Evolutionary conservation across 2,888 invertebrate species (phyloP).

Genomic region (Macaria notata): DNA sequence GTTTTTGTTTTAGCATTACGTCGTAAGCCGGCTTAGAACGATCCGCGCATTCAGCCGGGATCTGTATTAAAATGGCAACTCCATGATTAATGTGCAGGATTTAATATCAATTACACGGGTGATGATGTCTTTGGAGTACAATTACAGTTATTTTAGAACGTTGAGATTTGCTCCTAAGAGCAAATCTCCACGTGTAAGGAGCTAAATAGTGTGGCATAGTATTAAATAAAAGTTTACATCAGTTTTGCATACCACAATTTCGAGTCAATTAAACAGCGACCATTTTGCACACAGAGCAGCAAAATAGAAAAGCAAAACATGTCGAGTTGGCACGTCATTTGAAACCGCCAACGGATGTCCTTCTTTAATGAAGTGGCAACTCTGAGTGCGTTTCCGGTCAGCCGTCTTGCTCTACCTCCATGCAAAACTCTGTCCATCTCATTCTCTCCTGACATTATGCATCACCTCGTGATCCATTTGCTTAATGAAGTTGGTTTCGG

Average conservation of each 20-base stretch:
- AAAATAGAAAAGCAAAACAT: slow-evolving; percentile 34
- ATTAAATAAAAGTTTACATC: too few species aligned
- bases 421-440: slow-evolving; percentile 41
- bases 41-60: slow-evolving; percentile 38
- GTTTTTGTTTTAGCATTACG: slow-evolving; percentile 62
- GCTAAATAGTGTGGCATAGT: too few species aligned
- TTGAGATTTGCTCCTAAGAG: too few species aligned
- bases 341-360: slow-evolving; percentile 50
- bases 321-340: slow-evolving; percentile 42
- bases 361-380: slow-evolving; percentile 61
- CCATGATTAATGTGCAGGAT: slow-evolving; percentile 41
- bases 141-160: too few species aligned
- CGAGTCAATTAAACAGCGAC: neutral
- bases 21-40: slow-evolving; percentile 46
- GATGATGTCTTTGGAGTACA: neutral
- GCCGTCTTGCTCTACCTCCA: slow-evolving; percentile 40
- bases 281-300: slow-evolving; percentile 15
- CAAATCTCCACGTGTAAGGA: too few species aligned
- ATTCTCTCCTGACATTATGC: slow-evolving; percentile 16
- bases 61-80: slow-evolving; percentile 49
- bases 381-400: slow-evolving; percentile 46
- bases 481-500: slow-evolving; percentile 54
- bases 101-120: slow-evolving; percentile 17
- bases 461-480: slow-evolving; percentile 51
- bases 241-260: too few species aligned